Evolutionary conservation across 2,888 invertebrate species (phyloP).

Genomic region (Hirtodrosophila alboralis): DNA sequence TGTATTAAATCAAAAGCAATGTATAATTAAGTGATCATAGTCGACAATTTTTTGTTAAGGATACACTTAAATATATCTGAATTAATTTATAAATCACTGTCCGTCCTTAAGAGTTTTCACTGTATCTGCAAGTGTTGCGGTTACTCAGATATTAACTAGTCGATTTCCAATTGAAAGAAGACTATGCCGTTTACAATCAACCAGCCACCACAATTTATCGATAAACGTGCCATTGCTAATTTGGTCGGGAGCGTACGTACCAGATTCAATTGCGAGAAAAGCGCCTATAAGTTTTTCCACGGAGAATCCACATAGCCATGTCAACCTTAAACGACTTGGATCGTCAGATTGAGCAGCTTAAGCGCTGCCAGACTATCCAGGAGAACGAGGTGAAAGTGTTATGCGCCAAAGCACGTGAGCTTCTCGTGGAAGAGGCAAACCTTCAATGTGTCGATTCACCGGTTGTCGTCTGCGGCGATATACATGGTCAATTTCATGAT

Average conservation of each 20-base stretch:
- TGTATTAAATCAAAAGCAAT: too few species aligned
- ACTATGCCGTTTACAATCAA: too few species aligned
- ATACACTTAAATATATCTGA: too few species aligned
- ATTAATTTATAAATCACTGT: too few species aligned
- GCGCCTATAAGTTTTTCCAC: background rate
- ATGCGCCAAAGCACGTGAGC: conserved; percentile 99
- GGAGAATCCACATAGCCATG: conserved; percentile 85
- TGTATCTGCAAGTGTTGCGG: too few species aligned
- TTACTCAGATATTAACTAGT: too few species aligned
- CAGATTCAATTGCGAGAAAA: conserved; percentile 14
- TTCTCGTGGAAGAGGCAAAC: conserved; percentile 99
- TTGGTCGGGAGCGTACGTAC: conserved; percentile 39
- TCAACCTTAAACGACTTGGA: conserved; percentile 95
- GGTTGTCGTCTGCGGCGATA: conserved; percentile 99
- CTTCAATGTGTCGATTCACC: conserved; percentile 99
- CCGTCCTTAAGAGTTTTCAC: too few species aligned
- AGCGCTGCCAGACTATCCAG: conserved; percentile 98
- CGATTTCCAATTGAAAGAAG: too few species aligned
- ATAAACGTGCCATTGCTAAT: conserved; percentile 36
- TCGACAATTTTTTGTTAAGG: too few species aligned
- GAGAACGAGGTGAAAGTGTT: conserved; percentile 99
- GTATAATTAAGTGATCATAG: too few species aligned
- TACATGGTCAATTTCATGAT: conserved; percentile 99
- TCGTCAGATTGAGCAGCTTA: conserved; percentile 98
- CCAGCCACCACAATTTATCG: conserved; percentile 15